Evolutionary conservation across 2,888 invertebrate species (phyloP), one percentile per base, ranked within the genome.

Genomic region (Lithosia quadra): DNA sequence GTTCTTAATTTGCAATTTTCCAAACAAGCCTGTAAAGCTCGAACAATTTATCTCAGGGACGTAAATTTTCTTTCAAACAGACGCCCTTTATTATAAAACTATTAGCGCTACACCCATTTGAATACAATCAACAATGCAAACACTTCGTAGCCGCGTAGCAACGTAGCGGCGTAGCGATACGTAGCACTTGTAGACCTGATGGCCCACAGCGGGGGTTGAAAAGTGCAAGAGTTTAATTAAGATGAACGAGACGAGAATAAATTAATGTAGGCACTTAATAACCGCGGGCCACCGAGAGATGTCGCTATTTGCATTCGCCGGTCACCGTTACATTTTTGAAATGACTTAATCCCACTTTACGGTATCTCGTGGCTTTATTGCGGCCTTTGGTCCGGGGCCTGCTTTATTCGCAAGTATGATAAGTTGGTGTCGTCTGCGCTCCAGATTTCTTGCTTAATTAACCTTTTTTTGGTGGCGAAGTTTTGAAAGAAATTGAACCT

Each of bases 211-310:
- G 28, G 72, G 49, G 71, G 77, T 76, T 75, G 79, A 83, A 84
- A 86, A 86, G 86, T 87, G 87, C 87, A 88, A 83, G 87, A 84
- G 84, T 84, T 86, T 86, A 87, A 88, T 87, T 86, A 86, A 85
- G 86, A 85, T 72, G 78, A 83, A 84, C 83, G 80, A 77, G 80
- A 73, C 62, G 70, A 68, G 88, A 86, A 88, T 88, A 87, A 84
- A 85, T 87, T 87, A 87, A 75, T 76, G 74, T 72, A 77, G 74
- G 73, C 80, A 83, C 79, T 86, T 83, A 82, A 84, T 84, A 82
- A 75, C 74, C 73, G 63, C 36, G 13, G 57, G 69, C 60, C 74
- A 70, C 74, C 79, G 75, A 71, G 77, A 77, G 79, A 80, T 81
- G 81, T 79, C 79, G 73, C 73, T 78, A 83, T 86, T 85, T 85